Evolutionary conservation across 2,797 vertebrate species (phyloP).

Genomic region (Melanogrammus aeglefinus): DNA sequence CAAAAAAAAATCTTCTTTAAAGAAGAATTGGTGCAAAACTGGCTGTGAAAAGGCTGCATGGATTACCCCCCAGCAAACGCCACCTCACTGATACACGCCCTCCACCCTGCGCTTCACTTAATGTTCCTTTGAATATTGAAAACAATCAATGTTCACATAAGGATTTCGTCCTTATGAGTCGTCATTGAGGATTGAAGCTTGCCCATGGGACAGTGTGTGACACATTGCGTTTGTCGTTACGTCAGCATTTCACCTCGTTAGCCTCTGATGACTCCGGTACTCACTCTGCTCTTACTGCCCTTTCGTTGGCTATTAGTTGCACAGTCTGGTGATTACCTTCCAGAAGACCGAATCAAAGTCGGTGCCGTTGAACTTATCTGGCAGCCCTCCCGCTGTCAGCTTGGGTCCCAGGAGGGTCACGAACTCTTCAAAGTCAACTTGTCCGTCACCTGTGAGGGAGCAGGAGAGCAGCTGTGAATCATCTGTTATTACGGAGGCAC

Average conservation of each 20-base stretch:
- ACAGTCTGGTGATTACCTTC: conserved; percentile 78
- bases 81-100: no score
- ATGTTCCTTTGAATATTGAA: no score
- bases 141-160: no score
- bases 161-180: not conserved
- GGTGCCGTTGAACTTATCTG: conserved; percentile 92
- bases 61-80: no score
- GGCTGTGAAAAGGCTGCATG: not conserved
- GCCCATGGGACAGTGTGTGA: not conserved
- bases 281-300: no score
- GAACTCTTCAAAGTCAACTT: conserved; percentile 98
- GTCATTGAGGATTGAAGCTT: not conserved
- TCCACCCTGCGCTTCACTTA: no score
- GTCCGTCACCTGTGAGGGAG: conserved; percentile 82
- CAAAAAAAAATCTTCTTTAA: not conserved
- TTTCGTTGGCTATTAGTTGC: conserved; percentile 37
- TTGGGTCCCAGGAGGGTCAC: conserved; percentile 95
- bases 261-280: not conserved
- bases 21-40: not conserved
- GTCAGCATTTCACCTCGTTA: not conserved
- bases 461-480: conserved; percentile 9
- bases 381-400: conserved; percentile 89
- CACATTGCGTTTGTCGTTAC: no score
- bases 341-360: conserved; percentile 98
- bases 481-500: not conserved